phyloP scores from a whole-genome alignment of 1,140 invertebrate species.

The Hyles euphorbiae region DNA sequence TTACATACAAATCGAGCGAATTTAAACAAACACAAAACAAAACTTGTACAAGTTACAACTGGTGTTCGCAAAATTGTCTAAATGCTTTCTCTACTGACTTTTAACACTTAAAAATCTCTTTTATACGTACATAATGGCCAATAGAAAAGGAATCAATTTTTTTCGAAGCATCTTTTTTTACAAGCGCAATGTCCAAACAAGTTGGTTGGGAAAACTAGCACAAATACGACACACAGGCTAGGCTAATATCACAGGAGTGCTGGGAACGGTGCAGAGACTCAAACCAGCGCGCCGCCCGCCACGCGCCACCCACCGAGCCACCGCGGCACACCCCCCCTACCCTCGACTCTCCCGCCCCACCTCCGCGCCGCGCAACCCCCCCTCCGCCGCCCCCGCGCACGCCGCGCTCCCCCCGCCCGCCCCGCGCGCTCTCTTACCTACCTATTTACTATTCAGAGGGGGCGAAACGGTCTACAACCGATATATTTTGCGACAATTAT shows the following conservation, averaged over 20 bases:
- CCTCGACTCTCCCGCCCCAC: constrained; percentile 23
- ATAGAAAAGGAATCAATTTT: constrained; percentile 53
- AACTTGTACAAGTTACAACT: constrained; percentile 43
- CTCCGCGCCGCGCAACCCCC: constrained; percentile 21
- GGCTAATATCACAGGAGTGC: constrained; percentile 74
- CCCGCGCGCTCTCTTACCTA: constrained; percentile 37
- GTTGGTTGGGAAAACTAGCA: constrained; percentile 65
- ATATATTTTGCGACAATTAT: constrained; percentile 66
- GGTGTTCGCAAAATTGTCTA: constrained; percentile 42
- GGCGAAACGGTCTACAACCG: constrained; percentile 56
- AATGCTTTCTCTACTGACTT: constrained; percentile 44
- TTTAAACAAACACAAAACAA: constrained; percentile 35
- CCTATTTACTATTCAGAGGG: constrained; percentile 69
- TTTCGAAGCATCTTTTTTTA: constrained; percentile 45
- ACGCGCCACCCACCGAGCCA: constrained; percentile 25
- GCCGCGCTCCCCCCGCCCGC: constrained; percentile 16
- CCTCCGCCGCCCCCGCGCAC: constrained; percentile 12
- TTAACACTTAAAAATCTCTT: constrained; percentile 57
- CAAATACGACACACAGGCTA: constrained; percentile 71
- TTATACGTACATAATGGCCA: constrained; percentile 65
- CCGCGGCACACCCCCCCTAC: constrained; percentile 16
- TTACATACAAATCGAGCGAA: constrained; percentile 44
- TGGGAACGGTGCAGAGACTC: constrained; percentile 54
- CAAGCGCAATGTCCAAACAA: constrained; percentile 64
- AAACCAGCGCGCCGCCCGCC: constrained; percentile 14